Base-by-base conservation (phyloP, 2,113 vertebrate genomes). In the Bujurquina vittata region DNA sequence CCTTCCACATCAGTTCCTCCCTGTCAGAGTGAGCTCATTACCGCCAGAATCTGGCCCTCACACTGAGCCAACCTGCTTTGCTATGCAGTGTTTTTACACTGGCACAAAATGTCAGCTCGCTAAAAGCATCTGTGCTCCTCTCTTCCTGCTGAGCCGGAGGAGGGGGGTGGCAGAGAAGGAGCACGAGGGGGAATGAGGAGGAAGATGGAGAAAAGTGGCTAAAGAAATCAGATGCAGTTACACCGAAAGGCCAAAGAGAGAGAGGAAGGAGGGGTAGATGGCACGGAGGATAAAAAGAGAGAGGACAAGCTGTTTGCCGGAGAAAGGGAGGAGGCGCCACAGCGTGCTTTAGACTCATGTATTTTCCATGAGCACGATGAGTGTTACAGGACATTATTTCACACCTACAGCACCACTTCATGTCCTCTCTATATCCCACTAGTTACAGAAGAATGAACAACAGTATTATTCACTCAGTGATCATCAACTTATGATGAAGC, bases 1-100 rank as follows among this genome's bases (percentile, higher is more conserved):
- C 90, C 91, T 91, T 91, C 91, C 92, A 89, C 87, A 85, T 90
- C 90, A 83, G 65, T 83, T 90, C 79, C 89, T 89, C 85, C 77
- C 90, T 91, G 94, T 94, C 91, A 91, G 91, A 89, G 79, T 11
- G 75, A 91, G 94, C 93, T 94, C 93, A 93, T 94, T 94, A 93
- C 89, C 18, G 89, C 84, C 89, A 88, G 87, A 86, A 84, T 89
- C 82, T 72, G 83, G 93, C 91, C 87, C 87, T 90, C 94, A 93
- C 90, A 93, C 94, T 93, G 94, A 94, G 93, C 86, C 91, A 87
- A 91, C 91, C 91, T 94, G 93, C 93, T 93, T 91, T 86, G 83
- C 90, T 90, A 92, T 93, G 92, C 94, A 90, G 87, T 86, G 91
- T 91, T 94, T 92, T 91, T 86, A 85, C 82, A 77, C 85, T 79